Base-by-base conservation (phyloP, 2,113 vertebrate species). In the Aspiorhynchus laticeps region DNA sequence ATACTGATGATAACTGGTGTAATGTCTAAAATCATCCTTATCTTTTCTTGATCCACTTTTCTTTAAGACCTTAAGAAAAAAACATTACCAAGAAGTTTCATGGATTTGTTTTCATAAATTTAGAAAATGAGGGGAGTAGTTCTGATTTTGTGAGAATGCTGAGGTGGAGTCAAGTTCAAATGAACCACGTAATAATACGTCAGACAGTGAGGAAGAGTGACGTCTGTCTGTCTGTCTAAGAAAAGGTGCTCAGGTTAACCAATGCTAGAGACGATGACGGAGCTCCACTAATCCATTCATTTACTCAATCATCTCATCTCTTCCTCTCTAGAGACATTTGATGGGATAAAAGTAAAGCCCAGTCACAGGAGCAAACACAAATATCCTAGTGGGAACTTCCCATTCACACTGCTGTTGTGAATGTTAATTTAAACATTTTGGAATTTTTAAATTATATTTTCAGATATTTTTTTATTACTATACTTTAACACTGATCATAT, bases 291-390 rank as follows among this genome's bases (percentile, higher is more conserved):
- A 80, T 63, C 56, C 33, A 63, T 41, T 41, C 1, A 63, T n/a
- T 59, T 2, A 15, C 56, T 31, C 24, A 80, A 26, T 41, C 31
- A 80, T 17, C 53, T 80, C 56, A 26, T 63, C 31, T 61, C 53
- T 5, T 63, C 3, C 3, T 12, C 53, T 79, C 33, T 28, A 56
- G 48, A 36, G 77, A 56, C 33, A 38, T 38, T 61, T 61, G 21
- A 80, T 80, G 11, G 77, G 77, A 56, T 79, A 36, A 56, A 46
- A 21, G 28, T 79, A 59, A 79, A 56, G 15, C 38, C 41, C 2
- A 0, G 24, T 14, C 10, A 76, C 73, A 76, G 12, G 73, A 26
- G 38, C 73, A 76, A 75, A 76, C 38, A 43, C 41, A 38, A 7
- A 21, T 26, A 79, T 77, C 75, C 38, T 9, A 51, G 41, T 26